Percentiles rank a stretch among this genome's conserved stretches.
These are phyloP conservation scores for Oryzaephilus surinamensis DNA, from an alignment of 1,140 invertebrate species.

Conservation along the genomic window DNA sequence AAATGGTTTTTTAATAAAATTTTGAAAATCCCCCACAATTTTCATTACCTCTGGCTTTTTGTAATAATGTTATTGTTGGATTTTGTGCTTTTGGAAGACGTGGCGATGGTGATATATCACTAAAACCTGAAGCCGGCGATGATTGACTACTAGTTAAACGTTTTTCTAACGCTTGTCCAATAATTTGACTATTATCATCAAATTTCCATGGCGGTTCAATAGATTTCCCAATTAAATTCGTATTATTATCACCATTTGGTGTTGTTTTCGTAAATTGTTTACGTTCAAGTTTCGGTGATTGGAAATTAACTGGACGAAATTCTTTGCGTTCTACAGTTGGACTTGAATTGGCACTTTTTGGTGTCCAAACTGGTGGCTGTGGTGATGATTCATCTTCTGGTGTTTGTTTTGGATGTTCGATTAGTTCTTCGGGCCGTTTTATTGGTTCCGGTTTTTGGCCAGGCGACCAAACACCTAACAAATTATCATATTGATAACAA, in stretches of 20 bases:
- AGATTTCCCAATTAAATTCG: constrained; percentile 10
- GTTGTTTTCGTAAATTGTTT: constrained; percentile 29
- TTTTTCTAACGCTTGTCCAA: constrained; percentile 32
- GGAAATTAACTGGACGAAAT: constrained; percentile 69
- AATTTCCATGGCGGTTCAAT: constrained; percentile 36
- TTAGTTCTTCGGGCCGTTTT: constrained; percentile 29
- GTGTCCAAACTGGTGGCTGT: constrained; percentile 62
- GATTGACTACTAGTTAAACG: constrained; percentile 54
- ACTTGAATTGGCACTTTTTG: constrained; percentile 52
- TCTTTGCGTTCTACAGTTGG: constrained; percentile 52
- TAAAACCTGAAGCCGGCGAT: constrained; percentile 50
- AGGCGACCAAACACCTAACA: constrained; percentile 39
- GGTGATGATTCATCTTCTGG: constrained; percentile 41
- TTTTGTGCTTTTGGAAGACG: constrained; percentile 70
- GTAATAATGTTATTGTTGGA: constrained; percentile 76
- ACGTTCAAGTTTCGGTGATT: constrained; percentile 53
- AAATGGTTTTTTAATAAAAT: constrained; percentile 35
- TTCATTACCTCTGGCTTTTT: constrained; percentile 72
- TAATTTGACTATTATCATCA: constrained; percentile 19
- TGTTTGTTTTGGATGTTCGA: constrained; percentile 39
- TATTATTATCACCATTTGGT: neutral
- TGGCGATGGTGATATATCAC: constrained; percentile 37
- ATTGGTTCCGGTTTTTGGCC: constrained; percentile 23
- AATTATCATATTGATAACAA: neutral
- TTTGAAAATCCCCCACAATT: neutral